Percentiles rank a stretch among this genome's conserved stretches.
phyloP scores from a whole-genome alignment of 2,113 vertebrate genomes.

The Heterocephalus glaber region DNA sequence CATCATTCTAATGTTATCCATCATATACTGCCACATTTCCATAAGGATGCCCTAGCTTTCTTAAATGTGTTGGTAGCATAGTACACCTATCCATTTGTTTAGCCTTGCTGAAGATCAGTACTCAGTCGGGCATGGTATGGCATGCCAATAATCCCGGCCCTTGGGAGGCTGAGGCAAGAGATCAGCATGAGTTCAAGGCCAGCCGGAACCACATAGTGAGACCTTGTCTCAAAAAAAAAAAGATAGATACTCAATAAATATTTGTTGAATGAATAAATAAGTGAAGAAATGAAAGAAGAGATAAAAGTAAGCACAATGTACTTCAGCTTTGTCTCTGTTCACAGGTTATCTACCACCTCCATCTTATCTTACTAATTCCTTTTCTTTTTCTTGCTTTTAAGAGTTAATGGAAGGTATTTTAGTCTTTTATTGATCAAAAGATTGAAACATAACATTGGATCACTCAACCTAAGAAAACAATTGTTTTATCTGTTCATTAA shows the following conservation, averaged over 20 bases:
- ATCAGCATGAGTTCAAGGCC: not conserved
- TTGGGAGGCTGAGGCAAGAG: not conserved
- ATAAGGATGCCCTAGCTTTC: not conserved
- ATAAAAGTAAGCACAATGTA: not conserved
- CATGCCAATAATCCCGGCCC: not conserved
- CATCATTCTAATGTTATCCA: not conserved
- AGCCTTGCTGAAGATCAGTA: not conserved
- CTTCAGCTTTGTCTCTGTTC: not conserved
- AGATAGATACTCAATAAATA: not conserved
- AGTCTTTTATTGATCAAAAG: conserved; percentile 58
- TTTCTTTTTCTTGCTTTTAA: conserved; percentile 57
- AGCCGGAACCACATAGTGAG: not conserved
- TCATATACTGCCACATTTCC: not conserved
- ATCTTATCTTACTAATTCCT: not conserved
- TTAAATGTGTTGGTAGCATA: not conserved
- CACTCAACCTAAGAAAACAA: conserved; percentile 58
- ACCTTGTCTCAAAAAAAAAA: not conserved
- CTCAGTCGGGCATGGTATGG: not conserved
- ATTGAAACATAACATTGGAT: conserved; percentile 55
- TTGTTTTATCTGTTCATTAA: conserved; percentile 65
- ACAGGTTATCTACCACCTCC: not conserved
- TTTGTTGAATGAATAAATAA: not conserved
- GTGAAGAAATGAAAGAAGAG: not conserved
- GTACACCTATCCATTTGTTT: not conserved
- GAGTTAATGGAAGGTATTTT: conserved; percentile 39